Base-by-base conservation (phyloP, 2,888 invertebrate species). In the Agrotis exclamationis region DNA sequence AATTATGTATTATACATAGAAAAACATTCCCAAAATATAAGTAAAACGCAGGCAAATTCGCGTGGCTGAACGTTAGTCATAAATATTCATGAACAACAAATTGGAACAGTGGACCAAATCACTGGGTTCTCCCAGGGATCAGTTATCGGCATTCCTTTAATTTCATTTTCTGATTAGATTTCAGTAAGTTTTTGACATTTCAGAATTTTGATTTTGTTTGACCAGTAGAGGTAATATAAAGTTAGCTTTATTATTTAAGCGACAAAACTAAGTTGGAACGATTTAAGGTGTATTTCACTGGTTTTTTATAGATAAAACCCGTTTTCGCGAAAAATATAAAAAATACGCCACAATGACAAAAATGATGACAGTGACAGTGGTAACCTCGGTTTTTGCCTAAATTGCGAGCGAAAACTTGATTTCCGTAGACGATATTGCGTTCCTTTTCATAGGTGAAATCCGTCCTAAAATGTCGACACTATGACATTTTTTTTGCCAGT, bases 1-100 rank as follows among this genome's bases (percentile, higher is more conserved):
- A 39, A 39, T 39, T 11, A 11, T 39, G 28, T 6, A 33, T 2
- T 33, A n/a, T 13, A 33, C 22, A 45, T 20, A 58, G n/a, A 57
- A 69, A 65, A 56, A 57, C n/a, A 65, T n/a, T 60, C 54, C 44
- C 24, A 62, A 64, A 70, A 63, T 48, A 11, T 69, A 33, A 53
- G 47, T 57, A 62, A 76, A 70, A 28, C 6, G 44, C 47, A 57
- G 28, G 39, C 54, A n/a, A 70, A 6, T 22, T 70, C 54, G 56
- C 60, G 48, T 54, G 53, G 58, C 48, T 20, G 57, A 63, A 20
- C 62, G 28, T 65, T 45, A 13, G 74, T 67, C 72, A 88, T 93
- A 90, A 92, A 92, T 93, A 93, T 93, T 92, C 93, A 92, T 92
- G 89, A 90, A 89, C 82, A 79, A 84, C 88, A 89, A 92, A 92